These are phyloP conservation scores for Acinonyx jubatus DNA, from an alignment of 2,113 vertebrate genomes.

Conservation along the genomic window DNA sequence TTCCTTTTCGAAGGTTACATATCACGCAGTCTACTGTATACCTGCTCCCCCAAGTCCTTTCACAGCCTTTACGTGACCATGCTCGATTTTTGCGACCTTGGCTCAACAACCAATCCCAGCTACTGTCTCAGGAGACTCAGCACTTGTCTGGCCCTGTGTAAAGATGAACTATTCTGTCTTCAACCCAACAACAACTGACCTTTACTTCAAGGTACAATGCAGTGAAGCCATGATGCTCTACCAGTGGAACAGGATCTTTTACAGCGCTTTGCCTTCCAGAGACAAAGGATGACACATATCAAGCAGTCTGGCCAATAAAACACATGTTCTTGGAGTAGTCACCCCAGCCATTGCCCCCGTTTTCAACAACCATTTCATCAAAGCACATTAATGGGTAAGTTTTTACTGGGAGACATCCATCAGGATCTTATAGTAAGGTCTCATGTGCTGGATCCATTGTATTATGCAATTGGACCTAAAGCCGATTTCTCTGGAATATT, in stretches of 20 bases:
- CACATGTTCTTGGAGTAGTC: neutral
- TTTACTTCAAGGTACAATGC: neutral
- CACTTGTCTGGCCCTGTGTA: neutral
- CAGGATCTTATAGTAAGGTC: neutral
- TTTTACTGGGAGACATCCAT: neutral
- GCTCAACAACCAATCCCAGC: neutral
- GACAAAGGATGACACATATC: neutral
- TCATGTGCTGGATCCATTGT: neutral
- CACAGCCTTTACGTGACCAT: neutral
- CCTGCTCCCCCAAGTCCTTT: neutral
- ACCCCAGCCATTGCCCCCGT: neutral
- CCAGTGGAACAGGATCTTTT: neutral
- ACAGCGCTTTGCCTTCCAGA: neutral
- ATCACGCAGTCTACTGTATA: neutral
- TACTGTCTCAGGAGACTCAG: neutral
- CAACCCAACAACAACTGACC: neutral
- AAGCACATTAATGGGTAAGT: neutral
- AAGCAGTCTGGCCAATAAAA: neutral
- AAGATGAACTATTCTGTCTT: neutral
- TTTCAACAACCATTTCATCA: neutral
- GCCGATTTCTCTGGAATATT: neutral
- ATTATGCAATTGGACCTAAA: neutral
- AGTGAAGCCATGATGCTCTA: neutral
- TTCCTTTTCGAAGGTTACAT: neutral
- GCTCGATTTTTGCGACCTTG: neutral